A percentile compares a stretch with the other conserved stretches of the same genome.
Conservation (phyloP, 2,113 vertebrate genomes). For the Scolopax mira region DNA sequence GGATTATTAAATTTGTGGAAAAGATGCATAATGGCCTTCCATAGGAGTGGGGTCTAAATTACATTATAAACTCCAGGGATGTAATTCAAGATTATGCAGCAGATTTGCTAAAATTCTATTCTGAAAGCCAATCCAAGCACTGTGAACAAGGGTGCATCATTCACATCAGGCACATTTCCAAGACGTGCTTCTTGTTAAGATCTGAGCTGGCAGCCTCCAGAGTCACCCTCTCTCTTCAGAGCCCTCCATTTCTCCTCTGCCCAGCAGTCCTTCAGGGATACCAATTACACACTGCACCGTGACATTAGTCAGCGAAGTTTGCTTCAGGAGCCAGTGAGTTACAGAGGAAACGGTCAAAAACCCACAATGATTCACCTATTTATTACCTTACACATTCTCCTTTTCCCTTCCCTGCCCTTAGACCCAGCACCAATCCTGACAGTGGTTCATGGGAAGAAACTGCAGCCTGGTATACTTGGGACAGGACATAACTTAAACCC, state of each 20-base stretch:
- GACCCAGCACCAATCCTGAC: neutral
- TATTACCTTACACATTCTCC: neutral
- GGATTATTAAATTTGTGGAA: neutral
- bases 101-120: neutral
- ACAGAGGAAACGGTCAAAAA: neutral
- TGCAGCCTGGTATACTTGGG: neutral
- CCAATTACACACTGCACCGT: neutral
- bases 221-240: neutral
- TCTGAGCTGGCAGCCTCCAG: neutral
- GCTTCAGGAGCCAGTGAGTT: neutral
- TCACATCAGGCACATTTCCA: neutral
- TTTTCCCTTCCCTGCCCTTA: neutral
- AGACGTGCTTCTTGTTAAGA: neutral
- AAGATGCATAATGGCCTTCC: neutral
- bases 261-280: neutral
- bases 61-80: neutral
- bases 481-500: neutral
- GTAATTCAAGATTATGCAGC: neutral
- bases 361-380: neutral
- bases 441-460: neutral
- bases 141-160: neutral
- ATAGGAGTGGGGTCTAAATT: neutral
- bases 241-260: neutral
- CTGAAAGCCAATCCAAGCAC: neutral
- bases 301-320: conserved; percentile 8